Percentiles rank a stretch among this genome's conserved stretches.
phyloP scores from a whole-genome alignment of 2,113 vertebrate species.

The Notothenia coriiceps region DNA sequence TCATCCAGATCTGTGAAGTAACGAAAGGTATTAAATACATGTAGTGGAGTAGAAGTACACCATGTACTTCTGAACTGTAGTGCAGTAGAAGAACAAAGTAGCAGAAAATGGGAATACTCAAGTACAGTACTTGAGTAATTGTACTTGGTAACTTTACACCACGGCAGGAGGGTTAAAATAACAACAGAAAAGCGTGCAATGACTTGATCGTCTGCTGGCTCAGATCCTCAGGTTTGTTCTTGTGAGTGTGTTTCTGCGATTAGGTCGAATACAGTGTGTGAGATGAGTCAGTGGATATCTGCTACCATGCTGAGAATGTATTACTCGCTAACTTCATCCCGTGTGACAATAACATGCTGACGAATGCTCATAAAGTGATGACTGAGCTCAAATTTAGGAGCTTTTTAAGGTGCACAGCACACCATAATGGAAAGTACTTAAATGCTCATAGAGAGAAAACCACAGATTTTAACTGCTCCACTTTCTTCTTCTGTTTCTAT shows the following conservation, averaged over 20 bases:
- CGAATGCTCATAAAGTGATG: conserved; percentile 63
- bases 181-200: conserved; percentile 32
- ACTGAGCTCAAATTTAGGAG: conserved; percentile 59
- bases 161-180: not conserved
- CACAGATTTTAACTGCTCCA: conserved; percentile 60
- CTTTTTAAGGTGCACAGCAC: conserved; percentile 48
- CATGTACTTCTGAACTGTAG: too few species aligned
- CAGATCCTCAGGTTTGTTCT: conserved; percentile 33
- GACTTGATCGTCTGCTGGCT: conserved; percentile 49
- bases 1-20: too few species aligned
- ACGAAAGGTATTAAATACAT: too few species aligned
- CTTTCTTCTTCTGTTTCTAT: conserved; percentile 66
- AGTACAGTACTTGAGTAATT: too few species aligned
- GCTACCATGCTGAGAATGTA: conserved; percentile 48
- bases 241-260: conserved; percentile 23
- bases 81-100: too few species aligned
- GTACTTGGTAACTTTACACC: too few species aligned
- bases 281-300: conserved; percentile 67
- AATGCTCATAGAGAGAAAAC: conserved; percentile 49
- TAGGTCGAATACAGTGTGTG: conserved; percentile 39
- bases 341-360: conserved; percentile 63
- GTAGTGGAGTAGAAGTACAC: too few species aligned
- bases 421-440: conserved; percentile 71
- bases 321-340: conserved; percentile 54
- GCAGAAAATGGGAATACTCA: too few species aligned